These are phyloP conservation scores for Coelopa frigida DNA, from an alignment of 1,140 invertebrate species.

Conservation along the genomic window DNA sequence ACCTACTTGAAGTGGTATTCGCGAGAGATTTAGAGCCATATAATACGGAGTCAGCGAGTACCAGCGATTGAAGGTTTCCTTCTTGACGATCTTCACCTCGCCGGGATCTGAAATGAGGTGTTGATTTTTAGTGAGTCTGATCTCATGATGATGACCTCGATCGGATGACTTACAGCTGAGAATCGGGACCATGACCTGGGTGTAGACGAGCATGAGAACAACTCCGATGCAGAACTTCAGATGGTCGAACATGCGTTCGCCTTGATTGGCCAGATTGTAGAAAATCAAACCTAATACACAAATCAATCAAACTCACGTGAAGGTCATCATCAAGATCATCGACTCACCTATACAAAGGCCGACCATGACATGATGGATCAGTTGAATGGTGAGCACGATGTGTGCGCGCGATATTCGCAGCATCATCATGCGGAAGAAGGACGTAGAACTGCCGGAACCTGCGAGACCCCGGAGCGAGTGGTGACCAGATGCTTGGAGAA, in stretches of 20 bases:
- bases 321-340: background rate
- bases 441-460: slow-evolving; percentile 35
- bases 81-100: slow-evolving; percentile 70
- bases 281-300: slow-evolving; percentile 49
- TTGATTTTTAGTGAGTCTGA: slow-evolving; percentile 2
- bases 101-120: slow-evolving; percentile 57
- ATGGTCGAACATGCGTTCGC: slow-evolving; percentile 57
- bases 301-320: slow-evolving; percentile 4
- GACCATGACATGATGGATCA: slow-evolving; percentile 53
- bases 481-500: slow-evolving; percentile 25
- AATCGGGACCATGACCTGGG: slow-evolving; percentile 59
- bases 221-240: slow-evolving; percentile 58
- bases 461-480: slow-evolving; percentile 22
- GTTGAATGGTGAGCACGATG: slow-evolving; percentile 52
- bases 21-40: slow-evolving; percentile 65
- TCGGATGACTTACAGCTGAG: slow-evolving; percentile 48
- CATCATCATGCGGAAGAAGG: slow-evolving; percentile 34
- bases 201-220: slow-evolving; percentile 57
- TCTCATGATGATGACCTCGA: background rate
- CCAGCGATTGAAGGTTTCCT: slow-evolving; percentile 79
- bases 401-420: slow-evolving; percentile 36
- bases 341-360: slow-evolving; percentile 48
- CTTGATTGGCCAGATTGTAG: slow-evolving; percentile 54
- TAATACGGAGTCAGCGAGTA: slow-evolving; percentile 74
- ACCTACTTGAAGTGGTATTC: slow-evolving; percentile 49